These are phyloP conservation scores for Megalops cyprinoides DNA, from an alignment of 2,797 vertebrate genomes.

Conservation along the genomic window DNA sequence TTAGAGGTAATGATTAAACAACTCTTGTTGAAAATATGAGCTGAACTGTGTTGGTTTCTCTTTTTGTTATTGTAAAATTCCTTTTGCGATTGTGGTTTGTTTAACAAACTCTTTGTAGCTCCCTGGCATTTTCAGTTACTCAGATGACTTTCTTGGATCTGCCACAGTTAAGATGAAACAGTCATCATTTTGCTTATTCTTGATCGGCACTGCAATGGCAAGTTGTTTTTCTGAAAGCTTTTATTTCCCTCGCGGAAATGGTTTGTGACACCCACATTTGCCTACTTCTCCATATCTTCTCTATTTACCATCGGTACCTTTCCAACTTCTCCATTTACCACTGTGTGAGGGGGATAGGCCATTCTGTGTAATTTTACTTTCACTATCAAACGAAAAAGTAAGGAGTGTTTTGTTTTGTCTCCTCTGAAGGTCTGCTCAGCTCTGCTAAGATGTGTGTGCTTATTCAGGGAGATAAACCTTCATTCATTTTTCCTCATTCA, in stretches of 20 bases:
- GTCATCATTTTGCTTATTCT: not conserved
- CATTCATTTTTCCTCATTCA: not conserved
- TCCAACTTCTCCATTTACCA: conserved; percentile 7
- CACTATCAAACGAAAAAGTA: conserved; percentile 6
- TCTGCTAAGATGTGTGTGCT: not conserved
- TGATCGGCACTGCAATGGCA: not conserved
- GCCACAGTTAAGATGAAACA: not conserved
- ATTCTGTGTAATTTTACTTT: conserved; percentile 18
- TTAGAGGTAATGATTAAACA: not conserved
- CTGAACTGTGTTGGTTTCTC: conserved; percentile 3
- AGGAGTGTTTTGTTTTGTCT: conserved; percentile 37
- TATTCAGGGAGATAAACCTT: not conserved
- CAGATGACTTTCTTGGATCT: not conserved
- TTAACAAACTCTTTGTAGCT: not conserved
- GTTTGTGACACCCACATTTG: conserved; percentile 18
- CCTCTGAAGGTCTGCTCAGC: conserved; percentile 33
- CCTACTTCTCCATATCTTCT: conserved; percentile 14
- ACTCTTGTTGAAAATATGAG: conserved; percentile 21
- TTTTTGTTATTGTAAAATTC: not conserved
- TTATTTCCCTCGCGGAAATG: not conserved
- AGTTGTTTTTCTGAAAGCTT: not conserved
- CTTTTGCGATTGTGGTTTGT: not conserved
- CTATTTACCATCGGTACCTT: not conserved
- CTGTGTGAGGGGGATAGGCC: not conserved
- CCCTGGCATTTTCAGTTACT: not conserved